A percentile compares a stretch with the other conserved stretches of the same genome.
phyloP scores from a whole-genome alignment of 2,113 vertebrate genomes.

The Aix galericulata region DNA sequence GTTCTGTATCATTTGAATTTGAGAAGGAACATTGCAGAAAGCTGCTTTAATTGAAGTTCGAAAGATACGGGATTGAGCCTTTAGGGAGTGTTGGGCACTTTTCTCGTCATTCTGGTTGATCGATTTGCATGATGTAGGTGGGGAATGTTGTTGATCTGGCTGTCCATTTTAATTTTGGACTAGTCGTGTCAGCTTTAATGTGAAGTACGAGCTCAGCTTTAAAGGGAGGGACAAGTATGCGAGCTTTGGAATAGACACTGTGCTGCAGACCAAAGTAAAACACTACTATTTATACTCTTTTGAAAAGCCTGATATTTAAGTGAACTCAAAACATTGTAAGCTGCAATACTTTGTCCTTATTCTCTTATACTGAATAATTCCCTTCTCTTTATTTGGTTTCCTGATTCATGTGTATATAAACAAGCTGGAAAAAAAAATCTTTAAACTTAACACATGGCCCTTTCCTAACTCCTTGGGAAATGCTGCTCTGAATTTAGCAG shows the following conservation, averaged over 20 bases:
- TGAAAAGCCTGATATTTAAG: background rate
- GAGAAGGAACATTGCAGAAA: slow-evolving; percentile 38
- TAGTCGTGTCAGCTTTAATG: slow-evolving; percentile 25
- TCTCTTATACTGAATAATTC: background rate
- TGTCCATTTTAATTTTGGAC: slow-evolving; percentile 53
- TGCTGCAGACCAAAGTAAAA: background rate
- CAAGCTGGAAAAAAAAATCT: background rate
- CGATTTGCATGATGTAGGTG: slow-evolving; percentile 64
- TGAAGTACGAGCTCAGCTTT: background rate
- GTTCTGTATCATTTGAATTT: slow-evolving; percentile 51
- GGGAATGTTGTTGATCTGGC: slow-evolving; percentile 60
- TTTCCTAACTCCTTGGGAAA: background rate
- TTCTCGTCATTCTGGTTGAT: slow-evolving; percentile 66
- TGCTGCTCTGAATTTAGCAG: background rate
- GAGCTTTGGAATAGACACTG: background rate
- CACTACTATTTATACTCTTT: background rate
- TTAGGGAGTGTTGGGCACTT: slow-evolving; percentile 49
- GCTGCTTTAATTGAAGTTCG: slow-evolving; percentile 36
- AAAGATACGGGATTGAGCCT: slow-evolving; percentile 51
- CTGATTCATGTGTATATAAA: background rate
- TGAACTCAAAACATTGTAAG: background rate
- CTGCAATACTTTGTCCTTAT: background rate
- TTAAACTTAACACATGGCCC: background rate
- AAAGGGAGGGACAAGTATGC: background rate
- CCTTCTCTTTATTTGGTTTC: background rate